Evolutionary conservation across 2,797 vertebrate species (phyloP).

Genomic region (Tragelaphus eurycerus): DNA sequence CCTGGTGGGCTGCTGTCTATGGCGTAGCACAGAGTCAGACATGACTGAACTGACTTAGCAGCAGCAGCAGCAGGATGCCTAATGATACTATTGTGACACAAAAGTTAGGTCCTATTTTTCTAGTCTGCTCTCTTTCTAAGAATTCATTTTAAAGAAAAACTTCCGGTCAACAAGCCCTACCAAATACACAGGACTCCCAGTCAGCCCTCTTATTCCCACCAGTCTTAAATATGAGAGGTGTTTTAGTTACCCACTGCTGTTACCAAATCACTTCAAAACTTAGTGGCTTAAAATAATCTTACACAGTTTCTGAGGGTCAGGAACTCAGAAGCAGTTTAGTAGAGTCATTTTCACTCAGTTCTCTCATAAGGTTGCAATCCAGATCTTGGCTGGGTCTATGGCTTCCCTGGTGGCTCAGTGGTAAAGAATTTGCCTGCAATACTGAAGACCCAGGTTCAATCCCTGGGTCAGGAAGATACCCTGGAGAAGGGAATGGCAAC

Average conservation of each 20-base stretch:
- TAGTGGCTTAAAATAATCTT: not conserved
- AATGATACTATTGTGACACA: not conserved
- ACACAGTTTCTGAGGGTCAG: not conserved
- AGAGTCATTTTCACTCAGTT: not conserved
- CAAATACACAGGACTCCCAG: not conserved
- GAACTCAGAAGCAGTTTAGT: not conserved
- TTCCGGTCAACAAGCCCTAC: not conserved
- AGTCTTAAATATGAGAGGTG: not conserved
- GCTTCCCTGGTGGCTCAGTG: not conserved
- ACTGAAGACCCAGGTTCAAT: not conserved
- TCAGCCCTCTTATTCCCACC: not conserved
- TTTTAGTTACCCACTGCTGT: not conserved
- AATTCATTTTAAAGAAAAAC: slow-evolving; percentile 3
- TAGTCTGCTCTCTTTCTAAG: not conserved
- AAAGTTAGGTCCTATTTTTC: not conserved
- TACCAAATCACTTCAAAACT: not conserved
- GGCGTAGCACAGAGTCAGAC: too few species aligned
- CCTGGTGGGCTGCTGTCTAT: too few species aligned
- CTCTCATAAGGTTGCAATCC: not conserved
- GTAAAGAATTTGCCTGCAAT: not conserved
- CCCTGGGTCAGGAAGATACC: not conserved
- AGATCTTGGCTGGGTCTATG: not conserved
- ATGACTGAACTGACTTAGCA: too few species aligned
- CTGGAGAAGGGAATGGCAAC: not conserved
- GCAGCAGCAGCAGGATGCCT: not conserved